Evolutionary conservation across 2,888 invertebrate species (phyloP).

Genomic region (Brachyptera putata): DNA sequence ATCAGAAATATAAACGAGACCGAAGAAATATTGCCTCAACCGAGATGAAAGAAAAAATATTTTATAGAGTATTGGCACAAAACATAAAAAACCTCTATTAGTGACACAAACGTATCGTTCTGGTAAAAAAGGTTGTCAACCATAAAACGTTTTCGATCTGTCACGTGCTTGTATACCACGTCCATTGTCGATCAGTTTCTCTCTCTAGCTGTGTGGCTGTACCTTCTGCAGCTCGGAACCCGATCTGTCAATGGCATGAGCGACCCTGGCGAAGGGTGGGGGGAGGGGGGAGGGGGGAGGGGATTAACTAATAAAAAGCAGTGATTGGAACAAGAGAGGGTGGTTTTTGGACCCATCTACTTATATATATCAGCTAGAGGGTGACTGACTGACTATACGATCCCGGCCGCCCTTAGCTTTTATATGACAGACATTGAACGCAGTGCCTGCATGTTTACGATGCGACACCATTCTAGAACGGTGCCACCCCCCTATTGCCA

Average conservation of each 20-base stretch:
- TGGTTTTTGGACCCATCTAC: conserved; percentile 13
- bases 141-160: neutral
- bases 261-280: neutral
- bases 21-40: neutral
- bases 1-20: conserved; percentile 11
- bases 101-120: conserved; percentile 11
- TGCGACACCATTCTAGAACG: conserved; percentile 4
- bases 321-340: conserved; percentile 20
- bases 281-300: neutral
- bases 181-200: conserved; percentile 15
- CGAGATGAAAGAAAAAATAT: neutral
- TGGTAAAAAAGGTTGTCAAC: neutral
- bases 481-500: no score
- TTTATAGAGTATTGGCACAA: neutral
- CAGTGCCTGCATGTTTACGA: conserved; percentile 18
- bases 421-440: conserved; percentile 15
- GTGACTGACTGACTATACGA: neutral
- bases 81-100: conserved; percentile 14
- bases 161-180: no score
- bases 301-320: conserved; percentile 21
- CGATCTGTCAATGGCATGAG: neutral
- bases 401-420: conserved; percentile 12
- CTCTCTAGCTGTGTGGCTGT: no score
- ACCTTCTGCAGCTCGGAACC: neutral
- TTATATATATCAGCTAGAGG: neutral